phyloP scores from a whole-genome alignment of 2,888 invertebrate genomes.

The Polietes domitor region DNA sequence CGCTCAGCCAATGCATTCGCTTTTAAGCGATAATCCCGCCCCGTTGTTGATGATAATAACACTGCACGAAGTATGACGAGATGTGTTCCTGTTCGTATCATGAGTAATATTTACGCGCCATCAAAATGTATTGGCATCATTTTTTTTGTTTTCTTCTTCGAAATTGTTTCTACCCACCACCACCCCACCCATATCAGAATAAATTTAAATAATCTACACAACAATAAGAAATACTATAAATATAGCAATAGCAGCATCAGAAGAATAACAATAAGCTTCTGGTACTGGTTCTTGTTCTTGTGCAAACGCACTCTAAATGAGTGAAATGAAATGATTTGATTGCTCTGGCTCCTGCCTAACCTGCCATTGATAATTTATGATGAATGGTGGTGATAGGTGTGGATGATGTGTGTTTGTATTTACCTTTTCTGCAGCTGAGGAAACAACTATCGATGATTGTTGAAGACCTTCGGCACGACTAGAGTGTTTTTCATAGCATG shows the following conservation, averaged over 20 bases:
- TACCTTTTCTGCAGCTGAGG: constrained; percentile 63
- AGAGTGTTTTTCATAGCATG: constrained; percentile 89
- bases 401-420: background rate
- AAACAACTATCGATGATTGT: constrained; percentile 44
- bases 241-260: too few species aligned
- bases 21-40: constrained; percentile 2
- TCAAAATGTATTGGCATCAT: background rate
- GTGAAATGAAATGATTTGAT: background rate
- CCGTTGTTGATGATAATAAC: background rate
- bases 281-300: background rate
- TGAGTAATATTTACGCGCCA: background rate
- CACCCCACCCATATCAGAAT: background rate
- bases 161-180: background rate
- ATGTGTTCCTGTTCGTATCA: background rate
- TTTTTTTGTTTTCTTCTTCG: background rate
- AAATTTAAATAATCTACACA: background rate
- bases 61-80: constrained; percentile 1
- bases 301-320: background rate
- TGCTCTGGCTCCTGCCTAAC: background rate
- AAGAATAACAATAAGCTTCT: background rate
- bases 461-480: constrained; percentile 80
- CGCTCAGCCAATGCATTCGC: too few species aligned
- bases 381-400: too few species aligned
- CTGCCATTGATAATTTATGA: too few species aligned
- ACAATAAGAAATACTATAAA: too few species aligned